phyloP scores from a whole-genome alignment of 2,113 vertebrate genomes.

The Channa argus region DNA sequence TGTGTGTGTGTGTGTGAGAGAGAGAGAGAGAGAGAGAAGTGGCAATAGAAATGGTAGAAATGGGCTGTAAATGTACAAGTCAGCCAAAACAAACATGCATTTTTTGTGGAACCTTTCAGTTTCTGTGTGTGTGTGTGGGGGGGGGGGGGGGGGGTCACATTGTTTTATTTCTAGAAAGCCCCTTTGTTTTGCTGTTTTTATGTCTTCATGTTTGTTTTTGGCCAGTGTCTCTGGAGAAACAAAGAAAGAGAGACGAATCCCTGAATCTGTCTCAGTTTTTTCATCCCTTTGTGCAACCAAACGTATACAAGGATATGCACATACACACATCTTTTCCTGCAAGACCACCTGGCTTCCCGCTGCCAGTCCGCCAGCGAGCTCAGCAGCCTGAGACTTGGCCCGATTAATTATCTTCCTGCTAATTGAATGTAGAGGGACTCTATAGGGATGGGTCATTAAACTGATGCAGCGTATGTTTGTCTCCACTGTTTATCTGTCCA shows the following conservation, averaged over 20 bases:
- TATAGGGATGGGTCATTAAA: slow-evolving; percentile 84
- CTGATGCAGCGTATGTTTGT: slow-evolving; percentile 82
- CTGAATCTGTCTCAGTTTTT: slow-evolving; percentile 44
- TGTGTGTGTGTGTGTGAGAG: slow-evolving; percentile 19
- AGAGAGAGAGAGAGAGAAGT: background rate
- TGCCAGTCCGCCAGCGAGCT: slow-evolving; percentile 75
- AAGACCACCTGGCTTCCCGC: slow-evolving; percentile 80
- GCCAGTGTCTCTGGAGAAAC: slow-evolving; percentile 38
- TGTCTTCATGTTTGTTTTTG: slow-evolving; percentile 49
- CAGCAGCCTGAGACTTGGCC: slow-evolving; percentile 78
- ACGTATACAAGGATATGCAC: slow-evolving; percentile 15
- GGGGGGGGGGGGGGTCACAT: slow-evolving; percentile 1
- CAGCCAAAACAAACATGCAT: slow-evolving; percentile 26
- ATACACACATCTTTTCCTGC: slow-evolving; percentile 51
- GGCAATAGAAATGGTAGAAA: slow-evolving; percentile 12
- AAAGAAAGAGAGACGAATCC: slow-evolving; percentile 8
- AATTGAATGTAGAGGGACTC: slow-evolving; percentile 85
- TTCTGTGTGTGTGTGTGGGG: background rate
- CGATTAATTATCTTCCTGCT: slow-evolving; percentile 84
- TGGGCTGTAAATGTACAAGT: slow-evolving; percentile 1
- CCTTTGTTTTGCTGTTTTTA: slow-evolving; percentile 35
- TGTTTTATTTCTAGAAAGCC: slow-evolving; percentile 20
- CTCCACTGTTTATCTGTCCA: slow-evolving; percentile 81
- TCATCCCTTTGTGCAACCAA: slow-evolving; percentile 42
- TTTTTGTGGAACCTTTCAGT: background rate